Conservation (phyloP, 2,888 invertebrate species). For the Chironomus tentans region DNA sequence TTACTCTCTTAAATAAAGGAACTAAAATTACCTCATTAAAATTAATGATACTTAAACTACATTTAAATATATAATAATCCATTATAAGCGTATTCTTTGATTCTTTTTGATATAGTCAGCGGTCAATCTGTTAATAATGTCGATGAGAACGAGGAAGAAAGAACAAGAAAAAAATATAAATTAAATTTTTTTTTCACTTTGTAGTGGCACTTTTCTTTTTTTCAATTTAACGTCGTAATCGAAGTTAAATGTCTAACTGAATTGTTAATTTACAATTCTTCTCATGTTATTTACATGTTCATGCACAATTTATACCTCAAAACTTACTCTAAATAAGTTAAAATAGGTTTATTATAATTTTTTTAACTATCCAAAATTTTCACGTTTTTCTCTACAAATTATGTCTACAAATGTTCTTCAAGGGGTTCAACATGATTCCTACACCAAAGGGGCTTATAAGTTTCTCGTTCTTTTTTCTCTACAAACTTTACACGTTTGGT, state of each 20-base stretch:
- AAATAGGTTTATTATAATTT: too few relatives aligned
- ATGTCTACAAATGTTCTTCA: too few relatives aligned
- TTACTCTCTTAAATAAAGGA: not conserved
- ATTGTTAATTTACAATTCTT: too few relatives aligned
- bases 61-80: not conserved
- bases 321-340: too few relatives aligned
- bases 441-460: too few relatives aligned
- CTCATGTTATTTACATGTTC: too few relatives aligned
- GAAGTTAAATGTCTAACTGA: not conserved
- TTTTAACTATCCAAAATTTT: too few relatives aligned
- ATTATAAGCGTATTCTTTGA: slow-evolving; percentile 10
- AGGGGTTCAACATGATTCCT: too few relatives aligned
- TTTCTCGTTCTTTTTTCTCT: not conserved
- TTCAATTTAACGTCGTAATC: not conserved
- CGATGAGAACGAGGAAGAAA: not conserved
- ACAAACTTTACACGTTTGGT: not conserved
- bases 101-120: not conserved
- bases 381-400: too few relatives aligned
- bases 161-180: not conserved
- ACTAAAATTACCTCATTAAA: not conserved
- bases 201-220: too few relatives aligned
- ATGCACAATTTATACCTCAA: too few relatives aligned
- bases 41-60: not conserved
- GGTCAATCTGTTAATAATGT: not conserved
- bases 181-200: not conserved